Evolutionary conservation across 2,888 invertebrate species (phyloP), one percentile per base, ranked within the genome.

Genomic region (Dorcus parallelipipedus): DNA sequence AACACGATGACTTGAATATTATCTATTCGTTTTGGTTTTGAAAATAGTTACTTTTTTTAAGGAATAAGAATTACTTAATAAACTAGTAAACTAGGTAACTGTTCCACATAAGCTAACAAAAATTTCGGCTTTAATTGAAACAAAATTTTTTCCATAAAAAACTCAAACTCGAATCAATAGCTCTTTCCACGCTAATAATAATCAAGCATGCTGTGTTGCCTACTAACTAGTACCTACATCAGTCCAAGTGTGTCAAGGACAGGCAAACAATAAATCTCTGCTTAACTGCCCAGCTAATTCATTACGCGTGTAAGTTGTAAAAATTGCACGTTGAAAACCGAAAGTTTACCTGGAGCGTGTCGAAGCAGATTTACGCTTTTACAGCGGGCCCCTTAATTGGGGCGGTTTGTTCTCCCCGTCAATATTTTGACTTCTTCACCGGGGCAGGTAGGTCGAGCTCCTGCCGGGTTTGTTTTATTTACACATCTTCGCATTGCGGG

Each of bases 211-310:
- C 41, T 52, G 52, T 43, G 49, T 54, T 54, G 40, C 48, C 54
- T 54, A 20, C 20, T 20, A 20, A 20, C 20, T 20, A 20, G 14
- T 14, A 14, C 14, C 20, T 20, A 48, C 49, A 54, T 54, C 40
- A 48, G 54, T 41, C 63, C 64, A 67, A 67, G 64, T 68, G 68
- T 68, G 68, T 68, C 67, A 68, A 68, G 68, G 68, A 66, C 67
- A 67, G 59, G 51, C 60, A 49, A 60, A 62, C 64, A 61, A 64
- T 67, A 65, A 65, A 67, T 67, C 65, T 67, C 66, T 49, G 63
- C 64, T 62, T 65, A 67, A 67, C 64, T 66, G 64, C 65, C 62
- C 60, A 64, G 26, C 26, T 33, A 64, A 62, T 61, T 61, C 63
- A 62, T 62, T 67, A 64, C 52, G 62, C 51, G 52, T 49, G 26